Base-by-base conservation (phyloP, 2,797 vertebrate genomes). In the Chelon auratus region DNA sequence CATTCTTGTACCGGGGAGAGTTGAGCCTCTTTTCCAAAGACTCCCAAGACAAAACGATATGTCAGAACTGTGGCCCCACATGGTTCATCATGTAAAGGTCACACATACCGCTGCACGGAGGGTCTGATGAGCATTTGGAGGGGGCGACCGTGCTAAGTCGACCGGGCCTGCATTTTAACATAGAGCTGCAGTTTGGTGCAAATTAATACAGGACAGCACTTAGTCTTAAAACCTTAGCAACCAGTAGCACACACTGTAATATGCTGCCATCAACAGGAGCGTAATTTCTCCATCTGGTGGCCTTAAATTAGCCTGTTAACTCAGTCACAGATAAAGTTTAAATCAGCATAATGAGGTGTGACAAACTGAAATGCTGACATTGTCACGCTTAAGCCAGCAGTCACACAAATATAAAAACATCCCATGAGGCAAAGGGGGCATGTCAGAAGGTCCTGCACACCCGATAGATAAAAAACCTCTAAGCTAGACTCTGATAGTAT, bases 41-140 rank as follows among this genome's bases (percentile, higher is more conserved):
- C 78, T 89, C 84, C 89, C 75, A 84, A 93, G 93, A 95, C 90
- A 87, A 87, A 94, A 89, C 75, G 78, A 85, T 79, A 62, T 89
- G 93, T 93, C 93, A 93, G 72, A 72, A 57, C 76, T 40, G 62
- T 79, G 78, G 77, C 79, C 82, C 76, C 78, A 53, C 71, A 67
- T 45, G 86, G 85, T 94, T 91, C 80, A 92, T 94, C 93, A 92
- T 83, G 78, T 82, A 94, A 94, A 94, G 93, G 93, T 94, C 93
- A 93, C 78, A 51, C 67, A 75, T 71, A 77, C 82, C 76, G 87
- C 90, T 66, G 87, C 82, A 71, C 37, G 48, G 78, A 85, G 73
- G 61, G 57, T 55, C 72, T 80, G 91, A 89, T 79, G 87, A 83
- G 80, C 83, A 78, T 82, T 82, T 79, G 51, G 66, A 73, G 69